These are phyloP conservation scores for Argynnis bischoffii DNA, from an alignment of 2,888 invertebrate species.

Conservation along the genomic window DNA sequence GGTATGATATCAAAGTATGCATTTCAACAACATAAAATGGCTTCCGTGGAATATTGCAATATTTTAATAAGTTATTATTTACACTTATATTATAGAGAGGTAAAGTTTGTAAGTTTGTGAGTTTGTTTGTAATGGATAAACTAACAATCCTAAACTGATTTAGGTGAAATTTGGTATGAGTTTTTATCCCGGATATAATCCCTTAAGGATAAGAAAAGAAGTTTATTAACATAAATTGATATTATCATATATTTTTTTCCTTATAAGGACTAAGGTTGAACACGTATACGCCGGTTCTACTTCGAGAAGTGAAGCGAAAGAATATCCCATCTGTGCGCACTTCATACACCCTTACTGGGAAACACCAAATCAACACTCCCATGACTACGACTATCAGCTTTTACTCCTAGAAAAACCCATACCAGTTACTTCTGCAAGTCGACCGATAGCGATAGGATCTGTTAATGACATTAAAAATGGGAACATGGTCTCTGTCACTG, in stretches of 20 bases:
- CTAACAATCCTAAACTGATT: no score
- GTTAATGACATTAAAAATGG: constrained; percentile 53
- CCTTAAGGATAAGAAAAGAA: no score
- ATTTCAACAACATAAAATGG: no score
- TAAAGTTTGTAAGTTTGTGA: no score
- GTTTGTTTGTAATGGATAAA: no score
- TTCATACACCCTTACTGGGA: constrained; percentile 66
- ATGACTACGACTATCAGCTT: constrained; percentile 72
- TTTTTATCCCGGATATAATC: no score
- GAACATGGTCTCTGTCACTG: constrained; percentile 54
- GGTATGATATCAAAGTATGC: no score
- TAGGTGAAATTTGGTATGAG: no score
- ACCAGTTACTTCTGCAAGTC: constrained; percentile 52
- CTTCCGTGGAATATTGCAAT: no score
- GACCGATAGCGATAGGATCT: constrained; percentile 66
- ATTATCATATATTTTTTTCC: not conserved
- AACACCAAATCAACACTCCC: constrained; percentile 47
- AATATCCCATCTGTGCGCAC: constrained; percentile 63
- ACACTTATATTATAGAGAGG: no score
- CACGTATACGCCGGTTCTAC: constrained; percentile 65
- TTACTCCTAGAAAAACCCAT: constrained; percentile 61
- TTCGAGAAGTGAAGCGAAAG: constrained; percentile 47
- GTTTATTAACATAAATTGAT: no score
- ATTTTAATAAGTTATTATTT: no score
- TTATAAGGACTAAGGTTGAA: constrained; percentile 9